A percentile compares a stretch with the other conserved stretches of the same genome.
These are phyloP conservation scores for Vulpes lagopus DNA, from an alignment of 2,113 vertebrate genomes.

Conservation along the genomic window DNA sequence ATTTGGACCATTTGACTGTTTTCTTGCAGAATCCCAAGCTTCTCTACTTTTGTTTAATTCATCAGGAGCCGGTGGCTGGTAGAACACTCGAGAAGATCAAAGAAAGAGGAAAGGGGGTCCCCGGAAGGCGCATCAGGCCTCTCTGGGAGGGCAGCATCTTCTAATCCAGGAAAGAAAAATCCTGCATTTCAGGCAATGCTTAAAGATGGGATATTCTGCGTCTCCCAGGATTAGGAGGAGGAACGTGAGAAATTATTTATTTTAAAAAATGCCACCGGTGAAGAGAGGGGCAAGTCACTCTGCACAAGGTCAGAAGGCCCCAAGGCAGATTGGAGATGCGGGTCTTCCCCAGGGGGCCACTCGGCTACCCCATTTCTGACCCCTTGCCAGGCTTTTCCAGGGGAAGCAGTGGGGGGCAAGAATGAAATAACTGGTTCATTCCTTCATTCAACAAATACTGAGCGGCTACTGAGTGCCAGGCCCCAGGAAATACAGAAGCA, in stretches of 20 bases:
- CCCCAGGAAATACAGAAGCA: neutral
- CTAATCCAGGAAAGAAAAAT: constrained; percentile 72
- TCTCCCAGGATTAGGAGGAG: constrained; percentile 24
- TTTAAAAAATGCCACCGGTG: constrained; percentile 3
- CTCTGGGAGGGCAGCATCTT: constrained; percentile 56
- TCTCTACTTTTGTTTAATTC: constrained; percentile 75
- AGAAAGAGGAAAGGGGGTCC: constrained; percentile 57
- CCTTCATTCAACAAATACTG: neutral
- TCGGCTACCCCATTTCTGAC: neutral
- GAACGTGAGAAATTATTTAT: neutral
- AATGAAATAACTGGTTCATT: neutral
- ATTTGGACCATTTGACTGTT: constrained; percentile 1
- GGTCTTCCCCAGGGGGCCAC: neutral
- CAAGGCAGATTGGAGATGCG: neutral
- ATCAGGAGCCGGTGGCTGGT: constrained; percentile 30
- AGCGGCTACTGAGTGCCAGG: neutral
- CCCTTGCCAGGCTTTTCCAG: neutral
- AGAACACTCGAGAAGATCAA: constrained; percentile 62
- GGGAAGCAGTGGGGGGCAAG: neutral
- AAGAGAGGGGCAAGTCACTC: constrained; percentile 25
- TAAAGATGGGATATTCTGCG: constrained; percentile 51
- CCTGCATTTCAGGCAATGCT: constrained; percentile 46
- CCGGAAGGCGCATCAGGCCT: constrained; percentile 33
- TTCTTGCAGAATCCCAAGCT: constrained; percentile 28
- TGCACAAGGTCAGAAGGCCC: neutral